Base-by-base conservation (phyloP, 2,113 vertebrate species). In the Pterocles burchelli region DNA sequence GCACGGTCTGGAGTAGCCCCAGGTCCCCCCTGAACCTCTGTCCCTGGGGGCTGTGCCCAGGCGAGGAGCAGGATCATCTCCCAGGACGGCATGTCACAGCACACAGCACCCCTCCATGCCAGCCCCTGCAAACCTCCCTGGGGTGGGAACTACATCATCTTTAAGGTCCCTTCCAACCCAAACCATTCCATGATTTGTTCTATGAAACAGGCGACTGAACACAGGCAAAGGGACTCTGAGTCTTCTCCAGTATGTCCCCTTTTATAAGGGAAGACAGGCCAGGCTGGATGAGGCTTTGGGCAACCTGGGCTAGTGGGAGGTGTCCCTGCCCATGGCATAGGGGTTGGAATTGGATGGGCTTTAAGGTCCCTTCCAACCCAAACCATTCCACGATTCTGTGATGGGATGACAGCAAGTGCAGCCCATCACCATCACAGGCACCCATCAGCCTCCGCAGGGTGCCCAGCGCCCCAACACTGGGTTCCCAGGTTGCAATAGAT, bases 391-490 rank as follows among this genome's bases (percentile, higher is more conserved):
- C 12, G 41, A 41, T 41, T 41, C 41, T 41, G 14, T 6, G 13
- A 41, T 4, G 4, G 6, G 55, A 43, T 29, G 49, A 63, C 20
- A 11, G 17, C 24, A 41, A 16, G 5, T 54, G 41, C 70, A 85
- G 41, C 63, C 45, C 75, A 51, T 34, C 49, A 68, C 55, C n/a
- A 17, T 6, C 31, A 8, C 1, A 2, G 74, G 55, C 86, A 21
- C 6, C 63, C 71, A 38, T 0, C 36, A 7, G 61, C 14, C 26
- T 26, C 41, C 33, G 6, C 41, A 1, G 17, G 31, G 14, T 26
- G 28, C 21, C 77, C 72, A 33, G 5, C 0, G 0, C 25, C n/a
- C 55, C 8, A 15, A 31, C 28, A 11, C 41, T 3, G 28, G 14
- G 9, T 7, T 12, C 74, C 63, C 24, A 13, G 10, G 14, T 11